These are phyloP conservation scores for Cheumatopsyche charites DNA, from an alignment of 1,140 invertebrate species.

Conservation along the genomic window DNA sequence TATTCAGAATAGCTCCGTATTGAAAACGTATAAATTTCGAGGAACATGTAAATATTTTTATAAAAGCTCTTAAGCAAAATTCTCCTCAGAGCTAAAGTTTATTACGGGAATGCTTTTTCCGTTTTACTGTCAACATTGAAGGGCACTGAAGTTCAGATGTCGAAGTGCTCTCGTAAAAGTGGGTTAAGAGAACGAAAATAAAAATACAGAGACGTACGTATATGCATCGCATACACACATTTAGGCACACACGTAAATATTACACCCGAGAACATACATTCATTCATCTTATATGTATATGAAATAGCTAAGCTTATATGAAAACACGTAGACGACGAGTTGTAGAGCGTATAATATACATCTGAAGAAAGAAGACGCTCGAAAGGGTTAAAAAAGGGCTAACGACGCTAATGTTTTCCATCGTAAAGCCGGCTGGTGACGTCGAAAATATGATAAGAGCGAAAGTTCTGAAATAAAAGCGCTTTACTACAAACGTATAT, in stretches of 20 bases:
- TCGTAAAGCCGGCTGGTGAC: conserved; percentile 14
- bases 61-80: not conserved
- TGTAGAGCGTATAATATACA: too few species aligned
- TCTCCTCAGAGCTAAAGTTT: not conserved
- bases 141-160: conserved; percentile 13
- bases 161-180: conserved; percentile 22
- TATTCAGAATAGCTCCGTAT: too few species aligned
- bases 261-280: too few species aligned
- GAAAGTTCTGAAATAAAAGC: too few species aligned
- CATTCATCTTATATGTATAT: too few species aligned
- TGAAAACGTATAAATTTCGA: too few species aligned
- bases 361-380: not conserved
- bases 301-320: too few species aligned
- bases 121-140: conserved; percentile 22
- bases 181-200: conserved; percentile 22
- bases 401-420: conserved; percentile 21
- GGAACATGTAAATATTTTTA: too few species aligned
- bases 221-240: too few species aligned
- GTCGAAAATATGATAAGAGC: conserved; percentile 17
- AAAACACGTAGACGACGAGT: too few species aligned
- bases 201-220: conserved; percentile 2
- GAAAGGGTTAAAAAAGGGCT: conserved; percentile 24
- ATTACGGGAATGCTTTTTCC: conserved; percentile 18
- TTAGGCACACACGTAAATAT: too few species aligned
- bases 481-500: not conserved